phyloP scores from a whole-genome alignment of 1,140 invertebrate genomes.

The Rhopalosiphum padi region DNA sequence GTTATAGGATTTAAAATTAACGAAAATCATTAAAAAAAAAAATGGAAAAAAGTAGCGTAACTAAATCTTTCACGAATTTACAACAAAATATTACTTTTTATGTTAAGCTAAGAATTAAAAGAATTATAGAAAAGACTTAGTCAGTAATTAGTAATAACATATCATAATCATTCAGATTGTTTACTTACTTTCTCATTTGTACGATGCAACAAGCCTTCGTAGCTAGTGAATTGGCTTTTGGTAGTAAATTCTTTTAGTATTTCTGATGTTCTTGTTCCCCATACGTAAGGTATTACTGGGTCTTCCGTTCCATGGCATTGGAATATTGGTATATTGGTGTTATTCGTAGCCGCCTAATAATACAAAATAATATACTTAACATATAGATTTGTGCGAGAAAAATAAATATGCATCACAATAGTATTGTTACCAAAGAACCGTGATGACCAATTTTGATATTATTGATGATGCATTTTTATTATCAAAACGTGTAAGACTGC shows the following conservation, averaged over 20 bases:
- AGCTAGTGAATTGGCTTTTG: conserved; percentile 86
- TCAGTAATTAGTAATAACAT: background rate
- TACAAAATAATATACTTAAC: background rate
- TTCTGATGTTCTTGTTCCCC: conserved; percentile 89
- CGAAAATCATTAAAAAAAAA: background rate
- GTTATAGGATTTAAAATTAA: background rate
- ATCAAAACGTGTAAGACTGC: background rate
- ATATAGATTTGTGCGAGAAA: background rate
- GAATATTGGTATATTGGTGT: conserved; percentile 76
- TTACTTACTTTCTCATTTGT: conserved; percentile 77
- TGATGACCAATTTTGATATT: background rate
- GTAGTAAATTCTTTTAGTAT: conserved; percentile 84
- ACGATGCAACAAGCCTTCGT: conserved; percentile 84
- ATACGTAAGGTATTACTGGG: conserved; percentile 89
- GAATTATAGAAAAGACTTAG: background rate
- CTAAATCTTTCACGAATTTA: background rate
- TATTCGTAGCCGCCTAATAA: conserved; percentile 65
- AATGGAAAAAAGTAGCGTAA: background rate
- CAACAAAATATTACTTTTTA: background rate
- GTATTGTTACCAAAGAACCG: background rate
- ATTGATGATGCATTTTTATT: background rate
- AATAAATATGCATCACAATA: background rate
- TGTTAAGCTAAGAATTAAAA: background rate
- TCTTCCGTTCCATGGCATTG: conserved; percentile 96
- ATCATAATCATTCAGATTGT: background rate